Evolutionary conservation across 2,113 vertebrate species (phyloP).

Genomic region (Heterotis niloticus): DNA sequence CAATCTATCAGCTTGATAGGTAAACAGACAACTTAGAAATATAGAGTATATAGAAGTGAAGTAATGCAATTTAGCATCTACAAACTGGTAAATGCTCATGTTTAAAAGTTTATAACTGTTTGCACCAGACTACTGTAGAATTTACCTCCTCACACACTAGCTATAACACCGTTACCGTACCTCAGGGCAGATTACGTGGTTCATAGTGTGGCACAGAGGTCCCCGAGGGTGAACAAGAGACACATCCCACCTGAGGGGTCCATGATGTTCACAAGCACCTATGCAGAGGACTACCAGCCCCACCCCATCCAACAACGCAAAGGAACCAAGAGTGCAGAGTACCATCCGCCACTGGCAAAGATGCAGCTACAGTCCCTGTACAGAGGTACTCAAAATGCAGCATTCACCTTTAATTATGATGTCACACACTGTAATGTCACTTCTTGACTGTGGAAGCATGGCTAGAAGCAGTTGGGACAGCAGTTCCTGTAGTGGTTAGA

Average conservation of each 20-base stretch:
- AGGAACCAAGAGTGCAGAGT: slow-evolving; percentile 4
- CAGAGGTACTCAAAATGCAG: slow-evolving; percentile 32
- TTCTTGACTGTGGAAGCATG: not conserved
- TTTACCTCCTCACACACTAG: no score
- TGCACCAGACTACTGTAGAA: no score
- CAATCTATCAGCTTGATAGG: not conserved
- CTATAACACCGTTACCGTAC: slow-evolving; percentile 13
- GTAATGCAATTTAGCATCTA: no score
- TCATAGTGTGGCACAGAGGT: not conserved
- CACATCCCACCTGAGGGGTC: not conserved
- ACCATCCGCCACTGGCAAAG: slow-evolving; percentile 17
- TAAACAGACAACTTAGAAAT: no score
- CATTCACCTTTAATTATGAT: not conserved
- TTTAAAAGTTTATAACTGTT: no score
- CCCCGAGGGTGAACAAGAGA: slow-evolving; percentile 17
- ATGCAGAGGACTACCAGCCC: not conserved
- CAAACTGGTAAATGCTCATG: no score
- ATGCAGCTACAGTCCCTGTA: slow-evolving; percentile 34
- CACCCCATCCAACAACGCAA: not conserved
- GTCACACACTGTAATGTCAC: not conserved
- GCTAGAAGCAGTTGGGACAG: no score
- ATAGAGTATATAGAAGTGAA: no score
- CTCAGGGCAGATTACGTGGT: slow-evolving; percentile 34
- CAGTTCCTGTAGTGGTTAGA: no score
- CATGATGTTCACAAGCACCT: slow-evolving; percentile 19